These are phyloP conservation scores for Mamestra configurata DNA, from an alignment of 1,140 invertebrate genomes.

Conservation along the genomic window DNA sequence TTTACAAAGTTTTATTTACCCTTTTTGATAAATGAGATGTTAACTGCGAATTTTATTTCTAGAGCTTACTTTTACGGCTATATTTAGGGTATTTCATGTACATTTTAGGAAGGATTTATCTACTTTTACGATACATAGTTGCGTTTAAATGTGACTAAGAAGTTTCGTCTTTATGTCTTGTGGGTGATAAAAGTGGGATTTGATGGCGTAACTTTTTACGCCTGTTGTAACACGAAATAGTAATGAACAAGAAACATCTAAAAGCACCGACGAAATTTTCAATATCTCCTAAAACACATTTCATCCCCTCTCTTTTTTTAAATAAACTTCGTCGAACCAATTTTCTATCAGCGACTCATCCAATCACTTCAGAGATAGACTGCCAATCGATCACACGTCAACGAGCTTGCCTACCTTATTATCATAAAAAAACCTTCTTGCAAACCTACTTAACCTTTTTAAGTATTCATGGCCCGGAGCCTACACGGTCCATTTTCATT, in stretches of 20 bases:
- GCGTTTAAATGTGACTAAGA: not conserved
- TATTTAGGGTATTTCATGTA: not conserved
- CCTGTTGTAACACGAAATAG: not conserved
- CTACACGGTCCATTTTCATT: slow-evolving; percentile 49
- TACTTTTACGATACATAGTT: not conserved
- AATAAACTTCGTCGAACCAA: not conserved
- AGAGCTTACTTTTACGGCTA: slow-evolving; percentile 5
- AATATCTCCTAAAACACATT: not conserved
- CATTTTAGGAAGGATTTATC: not conserved
- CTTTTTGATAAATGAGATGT: slow-evolving; percentile 15
- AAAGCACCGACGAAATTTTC: too few relatives aligned
- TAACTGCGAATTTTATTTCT: not conserved
- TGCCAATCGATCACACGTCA: slow-evolving; percentile 40
- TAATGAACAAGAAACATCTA: not conserved
- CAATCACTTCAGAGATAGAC: slow-evolving; percentile 23
- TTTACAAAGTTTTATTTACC: slow-evolving; percentile 33
- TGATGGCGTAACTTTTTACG: not conserved
- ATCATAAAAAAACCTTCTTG: slow-evolving; percentile 43
- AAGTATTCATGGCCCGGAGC: slow-evolving; percentile 39
- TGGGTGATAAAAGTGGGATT: not conserved
- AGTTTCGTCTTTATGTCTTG: not conserved
- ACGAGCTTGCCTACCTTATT: slow-evolving; percentile 29
- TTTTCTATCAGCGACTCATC: not conserved
- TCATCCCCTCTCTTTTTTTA: not conserved
- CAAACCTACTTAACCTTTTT: slow-evolving; percentile 45